Conservation (phyloP, 30 jellyfish, hydroid and myxozoan species). For the Aurelia aurita region DNA sequence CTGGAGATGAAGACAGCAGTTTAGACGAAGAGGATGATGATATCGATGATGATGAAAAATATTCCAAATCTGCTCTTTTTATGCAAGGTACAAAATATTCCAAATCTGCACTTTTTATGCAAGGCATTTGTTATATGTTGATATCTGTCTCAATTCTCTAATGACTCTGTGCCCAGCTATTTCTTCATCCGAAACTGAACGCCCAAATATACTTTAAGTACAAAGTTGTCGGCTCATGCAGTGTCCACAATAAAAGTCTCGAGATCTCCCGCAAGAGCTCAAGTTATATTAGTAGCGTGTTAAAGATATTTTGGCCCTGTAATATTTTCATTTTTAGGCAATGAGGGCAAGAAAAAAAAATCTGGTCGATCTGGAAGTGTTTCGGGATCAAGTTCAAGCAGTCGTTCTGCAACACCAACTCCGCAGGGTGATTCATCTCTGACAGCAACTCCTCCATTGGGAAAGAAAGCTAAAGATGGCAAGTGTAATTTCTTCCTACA, state of each 20-base stretch:
- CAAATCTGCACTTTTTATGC: no score
- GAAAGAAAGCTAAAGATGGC: constrained; percentile 50
- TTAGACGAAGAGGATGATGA: constrained; percentile 88
- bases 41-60: constrained; percentile 84
- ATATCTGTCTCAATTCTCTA: no score
- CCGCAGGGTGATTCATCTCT: constrained; percentile 16
- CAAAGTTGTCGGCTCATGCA: no score
- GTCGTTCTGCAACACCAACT: constrained; percentile 97
- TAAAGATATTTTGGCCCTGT: background rate
- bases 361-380: constrained; percentile 82
- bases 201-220: no score
- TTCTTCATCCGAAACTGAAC: no score
- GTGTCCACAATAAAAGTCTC: no score
- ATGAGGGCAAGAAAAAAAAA: constrained; percentile 76
- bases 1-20: constrained; percentile 79
- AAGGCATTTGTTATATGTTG: background rate
- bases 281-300: no score
- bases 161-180: no score
- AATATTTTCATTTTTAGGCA: constrained; percentile 37
- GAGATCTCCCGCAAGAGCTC: no score
- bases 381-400: constrained; percentile 88
- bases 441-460: constrained; percentile 33
- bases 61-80: constrained; percentile 85
- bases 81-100: constrained; percentile 82
- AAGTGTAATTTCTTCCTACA: background rate